Base-by-base conservation (phyloP, 2,888 invertebrate species). In the Hydrotaea diabolus region DNA sequence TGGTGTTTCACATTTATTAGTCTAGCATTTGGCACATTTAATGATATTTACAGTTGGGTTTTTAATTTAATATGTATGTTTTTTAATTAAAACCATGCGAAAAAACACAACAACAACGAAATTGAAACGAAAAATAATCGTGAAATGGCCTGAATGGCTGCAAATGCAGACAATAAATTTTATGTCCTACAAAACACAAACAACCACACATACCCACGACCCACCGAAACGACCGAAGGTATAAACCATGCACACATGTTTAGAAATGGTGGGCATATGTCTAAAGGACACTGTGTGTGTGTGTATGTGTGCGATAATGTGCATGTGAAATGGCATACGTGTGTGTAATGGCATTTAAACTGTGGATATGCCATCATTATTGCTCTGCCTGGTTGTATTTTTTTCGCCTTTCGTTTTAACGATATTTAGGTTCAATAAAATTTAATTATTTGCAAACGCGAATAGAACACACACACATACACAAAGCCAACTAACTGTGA, bases 31-130 rank as follows among this genome's bases (percentile, higher is more conserved):
- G 71, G 74, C 76, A 77, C 55, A 82, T 77, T 82, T 82, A 76
- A 77, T 79, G 77, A 59, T 77, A 78, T 81, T 81, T 69, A 71
- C 64, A 13, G 23, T 64, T 62, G 13, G 11, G 19, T 75, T 59
- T 79, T 82, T 86, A 87, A 86, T 86, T 85, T 85, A 86, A 85
- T 85, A 78, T 81, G 87, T 86, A 85, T 87, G 86, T 82, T 85
- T 88, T 89, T 90, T 89, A 90, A 89, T 90, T 89, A 90, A 90
- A 89, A 86, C 9, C 71, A 15, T 69, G 13, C 55, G 57, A 57
- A 69, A 3, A 66, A 62, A 57, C 62, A 57, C 31, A 80, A 79
- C 72, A 69, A 69, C 11, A 69, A 55, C 39, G 2, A 76, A 83
- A 75, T 31, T 64, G 57, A 49, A 5, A 53, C 26, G 55, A 55